phyloP scores from a whole-genome alignment of 2,797 vertebrate genomes.

The Bradypodion ventrale region DNA sequence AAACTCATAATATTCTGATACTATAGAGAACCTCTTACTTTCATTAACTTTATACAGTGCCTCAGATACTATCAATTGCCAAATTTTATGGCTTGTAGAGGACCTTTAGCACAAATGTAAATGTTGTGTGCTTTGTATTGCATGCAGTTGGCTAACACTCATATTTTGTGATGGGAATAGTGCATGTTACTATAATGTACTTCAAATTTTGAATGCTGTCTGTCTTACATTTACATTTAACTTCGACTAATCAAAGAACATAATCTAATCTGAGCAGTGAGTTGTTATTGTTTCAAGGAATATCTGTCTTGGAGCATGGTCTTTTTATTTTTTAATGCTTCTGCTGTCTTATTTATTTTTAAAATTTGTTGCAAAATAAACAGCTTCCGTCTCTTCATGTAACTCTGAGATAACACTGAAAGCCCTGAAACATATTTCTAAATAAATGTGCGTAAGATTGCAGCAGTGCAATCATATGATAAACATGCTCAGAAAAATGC shows the following conservation, averaged over 20 bases:
- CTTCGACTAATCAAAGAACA: slow-evolving; percentile 67
- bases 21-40: slow-evolving; percentile 29
- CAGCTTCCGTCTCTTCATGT: background rate
- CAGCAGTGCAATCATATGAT: background rate
- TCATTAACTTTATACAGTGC: slow-evolving; percentile 39
- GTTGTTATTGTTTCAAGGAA: slow-evolving; percentile 56
- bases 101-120: slow-evolving; percentile 79
- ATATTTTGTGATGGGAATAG: slow-evolving; percentile 55
- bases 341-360: slow-evolving; percentile 57
- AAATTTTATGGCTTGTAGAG: slow-evolving; percentile 69
- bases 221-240: slow-evolving; percentile 59
- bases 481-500: background rate
- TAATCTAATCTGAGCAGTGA: slow-evolving; percentile 66
- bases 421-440: background rate
- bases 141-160: slow-evolving; percentile 76
- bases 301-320: slow-evolving; percentile 65
- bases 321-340: slow-evolving; percentile 55
- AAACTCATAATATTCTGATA: slow-evolving; percentile 23
- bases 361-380: slow-evolving; percentile 48
- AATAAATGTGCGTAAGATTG: background rate
- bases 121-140: slow-evolving; percentile 73
- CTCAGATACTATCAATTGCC: slow-evolving; percentile 34
- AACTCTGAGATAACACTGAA: background rate
- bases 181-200: slow-evolving; percentile 73
- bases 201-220: slow-evolving; percentile 62